Evolutionary conservation across 2,888 invertebrate species (phyloP).

Genomic region (Lasioglossum oenotherae): DNA sequence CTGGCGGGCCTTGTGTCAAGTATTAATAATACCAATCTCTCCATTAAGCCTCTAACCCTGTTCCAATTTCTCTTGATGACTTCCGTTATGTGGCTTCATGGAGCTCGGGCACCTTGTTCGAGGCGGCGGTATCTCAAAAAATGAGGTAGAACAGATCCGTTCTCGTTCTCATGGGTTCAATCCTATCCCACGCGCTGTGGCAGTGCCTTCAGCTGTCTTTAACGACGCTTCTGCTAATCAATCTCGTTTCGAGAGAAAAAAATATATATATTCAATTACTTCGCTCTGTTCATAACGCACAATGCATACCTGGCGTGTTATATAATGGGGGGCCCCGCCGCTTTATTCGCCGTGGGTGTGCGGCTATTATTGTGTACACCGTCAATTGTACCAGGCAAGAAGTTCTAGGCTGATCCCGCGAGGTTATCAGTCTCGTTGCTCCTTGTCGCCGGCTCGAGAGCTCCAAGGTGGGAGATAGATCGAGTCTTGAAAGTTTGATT

Average conservation of each 20-base stretch:
- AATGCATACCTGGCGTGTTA: background rate
- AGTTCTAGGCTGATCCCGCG: background rate
- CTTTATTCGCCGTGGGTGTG: background rate
- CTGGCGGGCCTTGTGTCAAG: background rate
- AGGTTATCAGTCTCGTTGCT: slow-evolving; percentile 9
- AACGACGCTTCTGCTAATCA: slow-evolving; percentile 13
- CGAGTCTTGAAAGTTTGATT: slow-evolving; percentile 52
- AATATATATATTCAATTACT: slow-evolving; percentile 3
- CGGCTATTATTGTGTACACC: background rate
- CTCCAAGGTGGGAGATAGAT: slow-evolving; percentile 24
- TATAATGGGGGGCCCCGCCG: background rate
- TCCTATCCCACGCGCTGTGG: slow-evolving; percentile 5
- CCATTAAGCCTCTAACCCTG: slow-evolving; percentile 8
- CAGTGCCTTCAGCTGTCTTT: slow-evolving; percentile 4
- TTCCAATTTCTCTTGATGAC: slow-evolving; percentile 17
- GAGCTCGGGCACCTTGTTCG: background rate
- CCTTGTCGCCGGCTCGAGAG: background rate
- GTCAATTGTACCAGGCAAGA: background rate
- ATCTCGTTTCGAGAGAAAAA: background rate
- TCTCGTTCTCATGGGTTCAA: background rate
- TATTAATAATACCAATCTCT: background rate
- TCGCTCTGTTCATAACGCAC: slow-evolving; percentile 8
- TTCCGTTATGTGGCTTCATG: background rate
- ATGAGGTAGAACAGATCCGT: background rate
- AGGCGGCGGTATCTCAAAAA: background rate